Percentiles rank a stretch among this genome's conserved stretches.
These are phyloP conservation scores for Corythaeola cristata DNA, from an alignment of 2,113 vertebrate genomes.

Conservation along the genomic window DNA sequence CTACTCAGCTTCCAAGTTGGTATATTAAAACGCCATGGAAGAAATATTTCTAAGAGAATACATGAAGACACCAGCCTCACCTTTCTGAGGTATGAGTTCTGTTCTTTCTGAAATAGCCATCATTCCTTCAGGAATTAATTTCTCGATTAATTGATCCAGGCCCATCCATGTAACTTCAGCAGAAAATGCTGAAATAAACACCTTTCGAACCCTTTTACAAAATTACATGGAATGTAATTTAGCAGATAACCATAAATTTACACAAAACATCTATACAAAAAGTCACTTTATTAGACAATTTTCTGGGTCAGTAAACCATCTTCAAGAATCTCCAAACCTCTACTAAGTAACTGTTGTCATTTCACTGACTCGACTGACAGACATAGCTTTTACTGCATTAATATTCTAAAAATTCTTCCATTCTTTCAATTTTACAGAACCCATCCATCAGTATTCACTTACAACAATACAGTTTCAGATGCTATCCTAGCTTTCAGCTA, in stretches of 20 bases:
- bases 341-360: not conserved
- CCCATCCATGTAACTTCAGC: not conserved
- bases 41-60: not conserved
- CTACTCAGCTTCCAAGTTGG: not conserved
- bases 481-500: not conserved
- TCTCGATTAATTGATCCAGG: not conserved
- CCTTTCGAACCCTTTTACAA: not conserved
- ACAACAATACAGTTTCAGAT: not conserved
- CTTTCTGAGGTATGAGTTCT: not conserved
- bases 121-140: not conserved
- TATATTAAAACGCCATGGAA: not conserved
- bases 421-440: not conserved
- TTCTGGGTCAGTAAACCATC: slow-evolving; percentile 6
- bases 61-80: not conserved
- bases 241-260: not conserved
- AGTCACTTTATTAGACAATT: not conserved
- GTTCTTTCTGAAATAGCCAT: not conserved
- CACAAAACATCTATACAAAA: not conserved
- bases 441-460: not conserved
- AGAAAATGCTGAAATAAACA: not conserved
- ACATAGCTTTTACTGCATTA: not conserved
- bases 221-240: not conserved
- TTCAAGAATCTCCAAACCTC: not conserved
- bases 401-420: not conserved
- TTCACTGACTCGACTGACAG: not conserved